Percentiles rank a stretch among this genome's conserved stretches.
Evolutionary conservation across 2,888 invertebrate species (phyloP).

Genomic region (Stenoptilia bipunctidactyla): DNA sequence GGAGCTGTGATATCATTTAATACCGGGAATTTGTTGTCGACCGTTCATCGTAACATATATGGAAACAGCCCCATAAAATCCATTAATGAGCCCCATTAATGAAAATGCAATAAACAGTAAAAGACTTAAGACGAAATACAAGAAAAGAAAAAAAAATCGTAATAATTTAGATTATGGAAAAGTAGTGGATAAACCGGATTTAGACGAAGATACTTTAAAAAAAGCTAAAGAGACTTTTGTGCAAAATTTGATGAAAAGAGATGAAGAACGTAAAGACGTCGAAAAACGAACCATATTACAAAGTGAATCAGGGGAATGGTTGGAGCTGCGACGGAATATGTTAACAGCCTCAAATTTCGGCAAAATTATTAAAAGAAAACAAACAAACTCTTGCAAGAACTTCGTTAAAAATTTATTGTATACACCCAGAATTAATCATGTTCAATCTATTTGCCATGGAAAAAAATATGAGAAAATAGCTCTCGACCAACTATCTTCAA

Average conservation of each 20-base stretch:
- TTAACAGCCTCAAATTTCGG: conserved; percentile 17
- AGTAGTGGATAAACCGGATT: conserved; percentile 9
- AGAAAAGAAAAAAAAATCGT: conserved; percentile 3
- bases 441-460: conserved; percentile 6
- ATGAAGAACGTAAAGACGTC: no score
- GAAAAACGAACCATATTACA: conserved; percentile 11
- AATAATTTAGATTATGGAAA: conserved; percentile 5
- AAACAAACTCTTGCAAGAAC: conserved; percentile 2
- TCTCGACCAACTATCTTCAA: conserved; percentile 5
- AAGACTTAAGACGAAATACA: conserved; percentile 2
- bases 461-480: conserved; percentile 4
- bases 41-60: conserved; percentile 7
- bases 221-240: conserved; percentile 8
- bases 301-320: conserved; percentile 13
- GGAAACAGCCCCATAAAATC: conserved; percentile 3
- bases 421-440: conserved; percentile 4
- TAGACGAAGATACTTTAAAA: conserved; percentile 8
- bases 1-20: conserved; percentile 10
- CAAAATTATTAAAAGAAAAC: conserved; percentile 12
- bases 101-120: conserved; percentile 5
- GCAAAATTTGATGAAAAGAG: conserved; percentile 5
- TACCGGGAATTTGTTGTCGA: conserved; percentile 6
- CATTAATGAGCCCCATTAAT: conserved; percentile 1
- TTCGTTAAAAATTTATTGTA: background rate
- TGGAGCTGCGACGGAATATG: conserved; percentile 13